Evolutionary conservation across 2,888 invertebrate genomes (phyloP).

Genomic region (Liodrosophila aerea): DNA sequence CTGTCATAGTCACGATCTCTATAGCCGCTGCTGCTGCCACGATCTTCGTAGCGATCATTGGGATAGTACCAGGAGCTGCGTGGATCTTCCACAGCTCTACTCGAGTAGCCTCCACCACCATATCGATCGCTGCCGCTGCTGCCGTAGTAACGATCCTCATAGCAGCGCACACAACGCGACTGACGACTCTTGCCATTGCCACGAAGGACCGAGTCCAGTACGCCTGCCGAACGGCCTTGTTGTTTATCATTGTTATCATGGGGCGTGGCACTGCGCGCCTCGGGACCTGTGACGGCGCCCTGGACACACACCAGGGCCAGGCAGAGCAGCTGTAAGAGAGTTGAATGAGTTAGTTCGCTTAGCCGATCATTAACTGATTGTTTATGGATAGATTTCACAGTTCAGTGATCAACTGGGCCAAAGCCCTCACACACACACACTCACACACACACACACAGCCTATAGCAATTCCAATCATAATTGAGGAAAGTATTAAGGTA

Average conservation of each 20-base stretch:
- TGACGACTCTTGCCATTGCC: constrained; percentile 78
- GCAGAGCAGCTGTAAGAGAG: constrained; percentile 47
- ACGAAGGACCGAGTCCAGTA: constrained; percentile 65
- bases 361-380: constrained; percentile 65
- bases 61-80: constrained; percentile 77
- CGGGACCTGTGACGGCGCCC: constrained; percentile 44
- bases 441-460: constrained; percentile 27
- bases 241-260: constrained; percentile 21
- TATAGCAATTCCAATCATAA: constrained; percentile 62
- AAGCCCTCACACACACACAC: constrained; percentile 31
- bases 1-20: constrained; percentile 72
- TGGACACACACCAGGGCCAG: constrained; percentile 51
- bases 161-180: constrained; percentile 80
- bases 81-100: constrained; percentile 76
- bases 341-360: constrained; percentile 21
- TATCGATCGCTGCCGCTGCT: constrained; percentile 29
- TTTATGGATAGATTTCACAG: constrained; percentile 72
- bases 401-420: constrained; percentile 66
- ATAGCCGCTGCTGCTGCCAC: constrained; percentile 54
- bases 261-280: constrained; percentile 51
- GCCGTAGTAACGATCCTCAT: constrained; percentile 78
- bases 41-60: constrained; percentile 79
- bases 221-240: constrained; percentile 39
- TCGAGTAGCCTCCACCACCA: constrained; percentile 62
- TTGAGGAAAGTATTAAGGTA: constrained; percentile 58